Conservation (phyloP, 2,888 invertebrate species). For the Alitta virens region DNA sequence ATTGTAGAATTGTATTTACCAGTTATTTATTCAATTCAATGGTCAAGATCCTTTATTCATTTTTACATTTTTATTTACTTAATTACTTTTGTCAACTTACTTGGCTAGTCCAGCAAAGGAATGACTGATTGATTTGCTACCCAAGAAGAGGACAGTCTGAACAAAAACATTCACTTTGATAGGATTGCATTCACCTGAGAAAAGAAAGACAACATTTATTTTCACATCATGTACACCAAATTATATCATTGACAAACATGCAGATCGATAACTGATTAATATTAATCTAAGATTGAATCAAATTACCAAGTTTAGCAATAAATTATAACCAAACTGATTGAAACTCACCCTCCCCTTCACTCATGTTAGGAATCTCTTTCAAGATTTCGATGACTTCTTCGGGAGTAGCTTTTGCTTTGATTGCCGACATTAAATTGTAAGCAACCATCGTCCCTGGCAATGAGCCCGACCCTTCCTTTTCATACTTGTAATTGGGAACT, state of each 20-base stretch:
- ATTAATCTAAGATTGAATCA: too few species aligned
- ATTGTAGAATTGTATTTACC: not conserved
- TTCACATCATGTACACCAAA: too few species aligned
- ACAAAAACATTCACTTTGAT: constrained; percentile 95
- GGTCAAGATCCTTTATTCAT: not conserved
- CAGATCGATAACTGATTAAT: too few species aligned
- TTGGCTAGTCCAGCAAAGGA: constrained; percentile 98
- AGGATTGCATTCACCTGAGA: constrained; percentile 87
- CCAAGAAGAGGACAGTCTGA: constrained; percentile 88
- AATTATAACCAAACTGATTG: constrained; percentile 44
- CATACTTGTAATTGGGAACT: constrained; percentile 76
- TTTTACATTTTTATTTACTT: not conserved
- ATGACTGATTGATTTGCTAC: constrained; percentile 96
- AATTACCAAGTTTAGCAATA: too few species aligned
- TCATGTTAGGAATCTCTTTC: constrained; percentile 76
- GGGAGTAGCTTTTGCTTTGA: constrained; percentile 84
- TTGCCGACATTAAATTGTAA: constrained; percentile 80
- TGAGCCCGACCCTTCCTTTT: constrained; percentile 80
- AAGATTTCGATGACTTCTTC: constrained; percentile 86
- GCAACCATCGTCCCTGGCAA: constrained; percentile 62
- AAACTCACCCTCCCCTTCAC: too few species aligned
- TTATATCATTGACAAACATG: too few species aligned
- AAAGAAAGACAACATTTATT: too few species aligned
- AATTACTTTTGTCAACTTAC: constrained; percentile 67
- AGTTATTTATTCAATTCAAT: too few species aligned